Percentiles rank a stretch among this genome's conserved stretches.
These are phyloP conservation scores for Cassiopea andromeda DNA, from an alignment of 30 jellyfish, hydroid and myxozoan species.

Conservation along the genomic window DNA sequence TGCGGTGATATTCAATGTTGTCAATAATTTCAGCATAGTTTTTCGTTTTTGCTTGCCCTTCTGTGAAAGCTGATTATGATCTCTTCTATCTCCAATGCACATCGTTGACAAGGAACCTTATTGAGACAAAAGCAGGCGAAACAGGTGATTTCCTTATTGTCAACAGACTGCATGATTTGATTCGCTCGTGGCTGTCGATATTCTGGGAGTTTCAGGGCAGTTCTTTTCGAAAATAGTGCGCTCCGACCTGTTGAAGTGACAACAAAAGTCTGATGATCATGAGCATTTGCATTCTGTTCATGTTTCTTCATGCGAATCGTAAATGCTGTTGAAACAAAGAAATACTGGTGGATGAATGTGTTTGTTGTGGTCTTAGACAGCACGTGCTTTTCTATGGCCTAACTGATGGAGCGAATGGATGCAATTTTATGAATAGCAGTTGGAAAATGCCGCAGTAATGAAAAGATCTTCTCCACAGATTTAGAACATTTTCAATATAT, in stretches of 20 bases:
- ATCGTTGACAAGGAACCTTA: not conserved
- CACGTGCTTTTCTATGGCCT: constrained; percentile 4
- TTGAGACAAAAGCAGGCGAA: not conserved
- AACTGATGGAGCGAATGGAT: no score
- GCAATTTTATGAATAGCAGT: no score
- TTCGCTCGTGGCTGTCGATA: not conserved
- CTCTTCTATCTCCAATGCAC: not conserved
- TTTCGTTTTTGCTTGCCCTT: not conserved
- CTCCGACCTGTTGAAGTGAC: not conserved
- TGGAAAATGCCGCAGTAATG: no score
- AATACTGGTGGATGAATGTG: constrained; percentile 9
- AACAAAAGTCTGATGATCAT: not conserved
- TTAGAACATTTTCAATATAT: not conserved
- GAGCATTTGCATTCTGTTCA: not conserved
- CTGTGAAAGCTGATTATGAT: not conserved
- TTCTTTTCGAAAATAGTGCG: not conserved
- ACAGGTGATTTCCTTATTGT: not conserved
- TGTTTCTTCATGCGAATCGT: constrained; percentile 1
- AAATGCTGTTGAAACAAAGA: not conserved
- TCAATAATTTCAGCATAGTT: not conserved
- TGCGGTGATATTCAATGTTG: not conserved
- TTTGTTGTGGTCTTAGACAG: constrained; percentile 20
- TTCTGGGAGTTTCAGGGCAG: not conserved
- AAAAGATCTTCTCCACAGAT: not conserved
- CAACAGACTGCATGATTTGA: not conserved